Conservation (phyloP, 2,113 vertebrate genomes). For the Columba livia region DNA sequence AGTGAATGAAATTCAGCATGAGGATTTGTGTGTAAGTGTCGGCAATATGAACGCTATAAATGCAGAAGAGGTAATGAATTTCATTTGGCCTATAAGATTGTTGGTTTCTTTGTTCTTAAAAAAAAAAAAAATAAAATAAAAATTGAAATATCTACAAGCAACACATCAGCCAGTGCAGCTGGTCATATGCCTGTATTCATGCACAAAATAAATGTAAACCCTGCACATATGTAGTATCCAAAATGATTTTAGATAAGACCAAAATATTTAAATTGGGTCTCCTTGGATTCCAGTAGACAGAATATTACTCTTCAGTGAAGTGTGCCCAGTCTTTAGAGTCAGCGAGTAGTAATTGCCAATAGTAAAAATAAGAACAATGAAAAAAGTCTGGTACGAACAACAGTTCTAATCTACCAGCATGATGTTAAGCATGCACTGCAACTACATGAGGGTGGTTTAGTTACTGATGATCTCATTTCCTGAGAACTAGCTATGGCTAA, state of each 20-base stretch:
- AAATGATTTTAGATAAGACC: not conserved
- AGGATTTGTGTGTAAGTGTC: not conserved
- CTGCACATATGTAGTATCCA: not conserved
- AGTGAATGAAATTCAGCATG: not conserved
- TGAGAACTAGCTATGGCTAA: conserved; percentile 64
- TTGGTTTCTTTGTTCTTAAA: not conserved
- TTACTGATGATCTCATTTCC: conserved; percentile 56
- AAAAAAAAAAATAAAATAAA: not conserved
- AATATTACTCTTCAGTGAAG: conserved; percentile 4
- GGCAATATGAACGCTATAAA: not conserved
- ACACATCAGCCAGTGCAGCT: not conserved
- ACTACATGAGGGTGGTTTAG: conserved; percentile 61
- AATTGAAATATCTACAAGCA: not conserved
- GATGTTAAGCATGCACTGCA: conserved; percentile 68
- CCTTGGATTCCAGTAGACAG: not conserved
- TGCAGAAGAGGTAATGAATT: not conserved
- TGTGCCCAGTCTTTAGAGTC: conserved; percentile 76
- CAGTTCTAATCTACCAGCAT: conserved; percentile 66
- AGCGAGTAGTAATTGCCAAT: conserved; percentile 32
- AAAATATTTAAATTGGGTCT: not conserved
- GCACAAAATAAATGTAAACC: not conserved
- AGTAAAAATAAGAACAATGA: conserved; percentile 41
- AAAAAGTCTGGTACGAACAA: conserved; percentile 54
- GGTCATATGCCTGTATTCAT: not conserved
- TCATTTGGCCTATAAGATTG: not conserved